Evolutionary conservation across 2,888 invertebrate species (phyloP), one percentile per base, ranked within the genome.

Genomic region (Plemyria rubiginata): DNA sequence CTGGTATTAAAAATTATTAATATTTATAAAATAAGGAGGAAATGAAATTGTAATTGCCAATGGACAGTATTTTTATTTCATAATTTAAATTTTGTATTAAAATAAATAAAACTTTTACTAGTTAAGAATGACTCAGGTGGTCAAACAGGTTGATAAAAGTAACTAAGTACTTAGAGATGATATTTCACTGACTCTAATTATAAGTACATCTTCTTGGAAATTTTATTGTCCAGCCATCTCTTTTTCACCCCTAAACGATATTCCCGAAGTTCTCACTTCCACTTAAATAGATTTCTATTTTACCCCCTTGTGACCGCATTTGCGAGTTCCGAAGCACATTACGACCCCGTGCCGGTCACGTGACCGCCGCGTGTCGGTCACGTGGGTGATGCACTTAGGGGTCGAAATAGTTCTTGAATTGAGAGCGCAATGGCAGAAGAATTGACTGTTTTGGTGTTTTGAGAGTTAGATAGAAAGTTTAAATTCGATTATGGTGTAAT

Each of bases 301-400:
- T 75, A 68, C 75, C 79, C 69, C 75, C 78, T 82, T 79, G 77
- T 71, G 73, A 75, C 75, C 76, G 73, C 73, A 73, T 72, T 70
- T 67, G 72, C 72, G 72, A 82, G 83, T 84, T 85, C 84, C 85
- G 82, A 69, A 76, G 75, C 78, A 76, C 85, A 85, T 79, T 83
- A 59, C 76, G 60, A 71, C 46, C 79, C 64, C 86, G 84, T 76
- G 80, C 38, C 72, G 67, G 66, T 43, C 67, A 16, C 45, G 11
- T 16, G 45, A 11, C 53, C 38, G 58, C 16, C 71, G 60, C 71
- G 69, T 67, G 69, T 0, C 54, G 5, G 60, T 41, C 71, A 64
- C 71, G 69, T 70, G 69, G 8, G 53, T 7, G 62, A 50, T 50
- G 69, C 71, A 69, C 71, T 71, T 67, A 71, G 73, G 80, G 81